These are phyloP conservation scores for Eulithis testata DNA, from an alignment of 2,888 invertebrate genomes.

Conservation along the genomic window DNA sequence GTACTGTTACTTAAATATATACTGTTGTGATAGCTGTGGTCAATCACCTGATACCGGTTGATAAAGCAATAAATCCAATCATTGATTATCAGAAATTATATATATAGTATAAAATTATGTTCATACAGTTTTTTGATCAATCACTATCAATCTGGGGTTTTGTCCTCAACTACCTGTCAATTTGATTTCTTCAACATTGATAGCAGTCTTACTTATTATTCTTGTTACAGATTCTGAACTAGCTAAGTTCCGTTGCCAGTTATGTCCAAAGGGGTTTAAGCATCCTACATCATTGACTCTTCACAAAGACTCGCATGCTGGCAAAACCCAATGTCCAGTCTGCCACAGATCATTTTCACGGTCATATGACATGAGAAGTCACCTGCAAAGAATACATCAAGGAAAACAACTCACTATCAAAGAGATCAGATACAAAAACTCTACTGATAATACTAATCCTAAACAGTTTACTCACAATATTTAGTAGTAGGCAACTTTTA, in stretches of 20 bases:
- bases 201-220: neutral
- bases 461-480: slow-evolving; percentile 76
- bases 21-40: neutral
- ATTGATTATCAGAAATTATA: neutral
- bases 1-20: neutral
- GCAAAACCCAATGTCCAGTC: slow-evolving; percentile 86
- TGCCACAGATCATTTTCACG: slow-evolving; percentile 86
- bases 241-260: slow-evolving; percentile 85
- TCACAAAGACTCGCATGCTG: slow-evolving; percentile 86
- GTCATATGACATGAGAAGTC: slow-evolving; percentile 86
- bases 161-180: too few species aligned
- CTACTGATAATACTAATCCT: slow-evolving; percentile 67
- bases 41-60: neutral
- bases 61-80: neutral
- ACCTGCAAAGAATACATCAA: slow-evolving; percentile 85
- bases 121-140: too few species aligned
- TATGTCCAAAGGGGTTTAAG: slow-evolving; percentile 86
- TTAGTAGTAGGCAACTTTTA: slow-evolving; percentile 51
- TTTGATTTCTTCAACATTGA: too few species aligned
- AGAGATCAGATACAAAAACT: slow-evolving; percentile 78
- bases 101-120: too few species aligned
- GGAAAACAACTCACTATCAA: slow-evolving; percentile 81
- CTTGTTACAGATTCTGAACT: slow-evolving; percentile 80
- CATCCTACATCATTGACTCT: slow-evolving; percentile 86
- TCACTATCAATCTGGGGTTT: too few species aligned